Percentiles rank a stretch among this genome's conserved stretches.
phyloP scores from a whole-genome alignment of 92 coral and sea anemone species.

The Palythoa grandiflora region DNA sequence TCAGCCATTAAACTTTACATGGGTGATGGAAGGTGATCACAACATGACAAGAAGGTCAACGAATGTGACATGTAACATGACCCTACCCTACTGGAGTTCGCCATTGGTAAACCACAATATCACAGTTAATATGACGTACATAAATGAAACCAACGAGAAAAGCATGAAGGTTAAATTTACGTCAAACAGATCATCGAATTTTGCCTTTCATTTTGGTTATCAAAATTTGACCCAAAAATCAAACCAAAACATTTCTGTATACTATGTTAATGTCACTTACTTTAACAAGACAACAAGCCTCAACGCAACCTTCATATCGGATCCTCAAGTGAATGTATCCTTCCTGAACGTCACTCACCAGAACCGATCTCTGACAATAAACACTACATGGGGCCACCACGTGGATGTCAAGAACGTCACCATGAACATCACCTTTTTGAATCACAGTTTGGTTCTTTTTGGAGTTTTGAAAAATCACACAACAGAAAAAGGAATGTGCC shows the following conservation, averaged over 20 bases:
- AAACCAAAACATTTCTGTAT: conserved; percentile 52
- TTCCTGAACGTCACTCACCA: conserved; percentile 66
- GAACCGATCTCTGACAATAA: conserved; percentile 62
- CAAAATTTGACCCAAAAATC: conserved; percentile 35
- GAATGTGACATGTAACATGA: conserved; percentile 62
- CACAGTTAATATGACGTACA: conserved; percentile 63
- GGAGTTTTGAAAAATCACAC: conserved; percentile 63
- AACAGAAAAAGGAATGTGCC: conserved; percentile 66
- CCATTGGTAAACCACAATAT: conserved; percentile 65
- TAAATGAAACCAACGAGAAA: conserved; percentile 49
- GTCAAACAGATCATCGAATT: conserved; percentile 53
- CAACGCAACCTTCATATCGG: conserved; percentile 54
- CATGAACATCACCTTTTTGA: conserved; percentile 67
- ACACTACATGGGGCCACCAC: conserved; percentile 65
- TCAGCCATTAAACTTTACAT: conserved; percentile 62
- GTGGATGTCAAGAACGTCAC: conserved; percentile 55
- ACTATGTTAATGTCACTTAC: conserved; percentile 53
- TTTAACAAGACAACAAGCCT: conserved; percentile 61
- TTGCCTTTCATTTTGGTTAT: conserved; percentile 43
- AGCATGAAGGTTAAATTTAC: conserved; percentile 58
- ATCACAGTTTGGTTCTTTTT: conserved; percentile 65
- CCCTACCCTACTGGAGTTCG: conserved; percentile 55
- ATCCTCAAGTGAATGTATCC: conserved; percentile 44
- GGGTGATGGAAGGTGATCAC: conserved; percentile 60
- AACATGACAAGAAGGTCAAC: conserved; percentile 58